These are phyloP conservation scores for Julus scanicus DNA, from an alignment of 2,888 invertebrate genomes.

Conservation along the genomic window DNA sequence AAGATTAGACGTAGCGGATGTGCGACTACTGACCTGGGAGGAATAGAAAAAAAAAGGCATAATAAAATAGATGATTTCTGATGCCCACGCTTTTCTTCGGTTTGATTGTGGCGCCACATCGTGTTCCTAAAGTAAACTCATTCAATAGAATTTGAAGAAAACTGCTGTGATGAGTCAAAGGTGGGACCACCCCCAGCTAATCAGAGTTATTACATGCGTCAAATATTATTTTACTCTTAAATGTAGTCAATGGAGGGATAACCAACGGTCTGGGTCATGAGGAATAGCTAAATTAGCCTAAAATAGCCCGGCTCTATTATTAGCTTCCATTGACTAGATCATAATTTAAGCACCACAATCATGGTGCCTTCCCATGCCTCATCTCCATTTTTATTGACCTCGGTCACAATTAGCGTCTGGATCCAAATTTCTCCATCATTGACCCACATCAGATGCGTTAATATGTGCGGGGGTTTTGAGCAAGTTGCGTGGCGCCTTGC, in stretches of 20 bases:
- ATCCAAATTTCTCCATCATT: not conserved
- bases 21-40: no score
- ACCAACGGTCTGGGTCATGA: not conserved
- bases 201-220: not conserved
- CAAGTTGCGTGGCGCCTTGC: constrained; percentile 1
- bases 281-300: not conserved
- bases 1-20: not conserved
- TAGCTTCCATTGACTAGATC: not conserved
- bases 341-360: not conserved
- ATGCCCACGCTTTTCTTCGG: not conserved
- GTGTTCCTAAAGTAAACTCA: not conserved
- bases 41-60: not conserved
- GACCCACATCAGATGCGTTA: not conserved
- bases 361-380: not conserved
- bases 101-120: not conserved
- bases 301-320: not conserved
- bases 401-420: not conserved
- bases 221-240: not conserved
- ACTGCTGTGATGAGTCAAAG: not conserved
- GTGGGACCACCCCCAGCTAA: not conserved
- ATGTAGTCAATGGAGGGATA: not conserved
- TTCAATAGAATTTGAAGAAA: not conserved
- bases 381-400: not conserved
- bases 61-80: not conserved
- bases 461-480: constrained; percentile 1